These are phyloP conservation scores for Dicranocentrus wangi DNA, from an alignment of 2,888 invertebrate species.

Conservation along the genomic window DNA sequence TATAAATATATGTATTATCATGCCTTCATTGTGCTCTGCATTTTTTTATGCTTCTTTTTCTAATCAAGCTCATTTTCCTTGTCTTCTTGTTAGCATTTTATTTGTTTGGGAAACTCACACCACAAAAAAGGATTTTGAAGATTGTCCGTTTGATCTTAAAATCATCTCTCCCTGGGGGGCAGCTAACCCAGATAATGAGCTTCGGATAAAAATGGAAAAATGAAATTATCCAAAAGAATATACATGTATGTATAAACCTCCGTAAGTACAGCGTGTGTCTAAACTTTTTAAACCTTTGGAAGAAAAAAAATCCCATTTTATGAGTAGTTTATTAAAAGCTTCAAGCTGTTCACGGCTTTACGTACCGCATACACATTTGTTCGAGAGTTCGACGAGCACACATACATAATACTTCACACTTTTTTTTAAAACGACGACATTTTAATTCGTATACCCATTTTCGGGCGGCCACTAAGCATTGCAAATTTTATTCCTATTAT, in stretches of 20 bases:
- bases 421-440: too few species aligned
- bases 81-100: constrained; percentile 48
- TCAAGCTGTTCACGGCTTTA: too few species aligned
- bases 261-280: constrained; percentile 23
- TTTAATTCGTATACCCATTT: not conserved
- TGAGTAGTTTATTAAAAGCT: too few species aligned
- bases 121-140: constrained; percentile 7
- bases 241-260: constrained; percentile 29
- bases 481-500: constrained; percentile 26
- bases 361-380: too few species aligned
- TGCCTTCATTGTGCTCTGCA: constrained; percentile 15
- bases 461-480: constrained; percentile 34
- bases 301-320: not conserved
- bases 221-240: constrained; percentile 47
- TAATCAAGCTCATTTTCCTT: constrained; percentile 40
- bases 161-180: constrained; percentile 59
- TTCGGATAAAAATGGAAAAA: constrained; percentile 57
- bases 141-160: constrained; percentile 52
- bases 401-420: too few species aligned
- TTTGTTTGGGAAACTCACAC: constrained; percentile 45
- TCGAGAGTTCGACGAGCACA: too few species aligned
- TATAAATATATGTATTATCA: too few species aligned
- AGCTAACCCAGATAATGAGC: constrained; percentile 59
- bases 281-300: too few species aligned
- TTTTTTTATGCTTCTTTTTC: constrained; percentile 20